phyloP scores from a whole-genome alignment of 2,113 vertebrate genomes.

The Sinocyclocheilus anshuiensis region DNA sequence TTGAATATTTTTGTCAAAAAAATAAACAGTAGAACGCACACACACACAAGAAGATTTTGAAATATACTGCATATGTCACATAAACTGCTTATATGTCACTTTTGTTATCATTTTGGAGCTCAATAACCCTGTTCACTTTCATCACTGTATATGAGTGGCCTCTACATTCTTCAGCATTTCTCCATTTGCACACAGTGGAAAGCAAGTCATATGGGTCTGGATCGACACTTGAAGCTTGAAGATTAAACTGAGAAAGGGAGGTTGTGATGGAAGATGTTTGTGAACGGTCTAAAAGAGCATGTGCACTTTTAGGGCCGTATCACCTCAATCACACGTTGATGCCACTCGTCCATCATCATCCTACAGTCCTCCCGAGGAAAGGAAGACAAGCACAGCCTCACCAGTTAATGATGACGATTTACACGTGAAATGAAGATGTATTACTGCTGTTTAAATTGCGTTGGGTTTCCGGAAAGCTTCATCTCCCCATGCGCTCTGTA shows the following conservation, averaged over 20 bases:
- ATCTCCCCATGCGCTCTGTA: slow-evolving; percentile 33
- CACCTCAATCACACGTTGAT: slow-evolving; percentile 53
- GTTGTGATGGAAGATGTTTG: background rate
- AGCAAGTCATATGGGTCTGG: background rate
- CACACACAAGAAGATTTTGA: no score
- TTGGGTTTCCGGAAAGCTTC: slow-evolving; percentile 47
- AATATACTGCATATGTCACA: no score
- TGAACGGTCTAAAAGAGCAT: background rate
- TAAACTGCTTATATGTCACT: no score
- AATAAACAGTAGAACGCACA: no score
- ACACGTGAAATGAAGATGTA: slow-evolving; percentile 70
- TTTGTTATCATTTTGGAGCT: background rate
- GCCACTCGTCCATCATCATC: slow-evolving; percentile 69
- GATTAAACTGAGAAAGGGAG: background rate
- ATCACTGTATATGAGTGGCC: background rate
- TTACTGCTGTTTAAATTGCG: slow-evolving; percentile 43
- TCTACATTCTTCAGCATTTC: background rate
- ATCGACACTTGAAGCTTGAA: background rate
- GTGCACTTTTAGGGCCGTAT: background rate
- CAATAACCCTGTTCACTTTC: background rate
- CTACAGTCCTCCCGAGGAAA: slow-evolving; percentile 50
- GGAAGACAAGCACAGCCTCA: slow-evolving; percentile 53
- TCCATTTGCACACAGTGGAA: background rate
- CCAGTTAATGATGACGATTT: slow-evolving; percentile 70
- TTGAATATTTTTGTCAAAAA: no score